Percentiles rank a stretch among this genome's conserved stretches.
Conservation (phyloP, 2,113 vertebrate genomes). For the Ardeotis arabs region DNA sequence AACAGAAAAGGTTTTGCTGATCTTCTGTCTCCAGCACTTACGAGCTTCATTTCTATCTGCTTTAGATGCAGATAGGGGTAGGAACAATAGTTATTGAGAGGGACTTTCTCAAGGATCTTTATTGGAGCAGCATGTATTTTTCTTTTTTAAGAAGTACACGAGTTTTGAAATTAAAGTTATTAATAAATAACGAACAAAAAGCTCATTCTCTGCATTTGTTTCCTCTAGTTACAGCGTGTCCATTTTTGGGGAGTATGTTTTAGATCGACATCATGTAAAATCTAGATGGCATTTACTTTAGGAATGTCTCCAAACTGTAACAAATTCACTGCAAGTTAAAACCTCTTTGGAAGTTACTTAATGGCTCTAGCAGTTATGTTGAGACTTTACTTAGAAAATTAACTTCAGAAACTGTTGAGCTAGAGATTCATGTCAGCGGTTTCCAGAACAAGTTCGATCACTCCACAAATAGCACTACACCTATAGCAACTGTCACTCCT, state of each 20-base stretch:
- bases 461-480: neutral
- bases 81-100: neutral
- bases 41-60: neutral
- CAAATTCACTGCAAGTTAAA: neutral
- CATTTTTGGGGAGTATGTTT: neutral
- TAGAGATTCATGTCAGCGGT: neutral
- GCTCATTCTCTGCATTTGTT: neutral
- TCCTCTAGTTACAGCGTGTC: neutral
- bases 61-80: neutral
- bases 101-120: neutral
- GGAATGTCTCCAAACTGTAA: neutral
- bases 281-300: neutral
- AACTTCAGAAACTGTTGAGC: neutral
- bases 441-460: neutral
- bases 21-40: neutral
- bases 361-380: neutral
- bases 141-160: neutral
- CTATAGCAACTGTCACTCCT: neutral
- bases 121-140: neutral
- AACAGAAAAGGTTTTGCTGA: neutral
- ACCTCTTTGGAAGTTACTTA: neutral
- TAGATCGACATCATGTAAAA: neutral
- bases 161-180: neutral
- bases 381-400: neutral
- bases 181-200: neutral